These are phyloP conservation scores for Astyanax mexicanus DNA, from an alignment of 2,797 vertebrate species.

Conservation along the genomic window DNA sequence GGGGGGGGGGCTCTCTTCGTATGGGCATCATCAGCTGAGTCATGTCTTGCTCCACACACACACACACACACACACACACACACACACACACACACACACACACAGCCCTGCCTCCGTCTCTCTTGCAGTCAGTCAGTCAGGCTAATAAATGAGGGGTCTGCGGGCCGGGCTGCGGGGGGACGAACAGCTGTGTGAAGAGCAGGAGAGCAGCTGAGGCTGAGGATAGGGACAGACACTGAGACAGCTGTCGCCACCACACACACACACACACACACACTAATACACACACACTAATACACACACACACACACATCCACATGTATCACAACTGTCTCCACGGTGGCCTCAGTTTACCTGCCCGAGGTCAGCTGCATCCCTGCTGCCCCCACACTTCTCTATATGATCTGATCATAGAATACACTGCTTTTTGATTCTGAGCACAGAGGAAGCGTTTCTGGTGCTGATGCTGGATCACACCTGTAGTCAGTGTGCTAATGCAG, in stretches of 20 bases:
- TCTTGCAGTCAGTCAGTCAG: conserved; percentile 57
- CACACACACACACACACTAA: conserved; percentile 38
- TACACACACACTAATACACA: conserved; percentile 19
- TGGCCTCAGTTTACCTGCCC: not conserved
- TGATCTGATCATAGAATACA: no score
- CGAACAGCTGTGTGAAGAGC: conserved; percentile 90
- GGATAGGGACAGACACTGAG: conserved; percentile 78
- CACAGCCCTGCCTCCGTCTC: conserved; percentile 25
- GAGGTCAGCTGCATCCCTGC: no score
- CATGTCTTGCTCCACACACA: conserved; percentile 74
- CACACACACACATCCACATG: no score
- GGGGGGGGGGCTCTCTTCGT: conserved; percentile 47
- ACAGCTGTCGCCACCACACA: conserved; percentile 83
- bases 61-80: no score
- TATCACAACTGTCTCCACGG: conserved; percentile 35
- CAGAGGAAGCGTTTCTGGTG: no score
- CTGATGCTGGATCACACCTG: no score
- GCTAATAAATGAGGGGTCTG: conserved; percentile 87
- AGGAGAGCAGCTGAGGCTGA: conserved; percentile 93
- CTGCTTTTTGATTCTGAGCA: no score
- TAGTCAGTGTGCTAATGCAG: no score
- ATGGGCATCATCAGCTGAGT: conserved; percentile 74
- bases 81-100: no score
- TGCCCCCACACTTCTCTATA: no score
- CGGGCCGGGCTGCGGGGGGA: conserved; percentile 76